Evolutionary conservation across 2,888 invertebrate species (phyloP).

Genomic region (Ischnus inquisitorius): DNA sequence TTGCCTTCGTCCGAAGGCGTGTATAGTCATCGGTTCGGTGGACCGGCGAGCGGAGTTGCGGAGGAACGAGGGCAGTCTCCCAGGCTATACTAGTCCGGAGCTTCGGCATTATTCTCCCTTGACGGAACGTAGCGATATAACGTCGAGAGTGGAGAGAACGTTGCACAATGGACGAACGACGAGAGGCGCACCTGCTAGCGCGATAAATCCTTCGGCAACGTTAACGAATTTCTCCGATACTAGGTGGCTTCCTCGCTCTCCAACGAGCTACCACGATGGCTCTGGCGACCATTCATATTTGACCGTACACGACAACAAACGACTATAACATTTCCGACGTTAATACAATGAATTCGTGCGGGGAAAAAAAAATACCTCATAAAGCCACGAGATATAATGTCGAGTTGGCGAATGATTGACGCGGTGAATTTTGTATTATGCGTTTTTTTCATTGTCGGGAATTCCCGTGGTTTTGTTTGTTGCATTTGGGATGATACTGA

Average conservation of each 20-base stretch:
- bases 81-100: not conserved
- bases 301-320: constrained; percentile 26
- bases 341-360: constrained; percentile 36
- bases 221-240: constrained; percentile 61
- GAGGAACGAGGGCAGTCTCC: not conserved
- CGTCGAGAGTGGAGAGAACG: constrained; percentile 26
- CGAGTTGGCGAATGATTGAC: constrained; percentile 24
- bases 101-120: constrained; percentile 49
- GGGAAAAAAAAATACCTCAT: not conserved
- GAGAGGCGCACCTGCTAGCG: constrained; percentile 49
- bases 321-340: constrained; percentile 38
- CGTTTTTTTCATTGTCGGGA: not conserved
- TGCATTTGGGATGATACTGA: not conserved
- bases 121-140: constrained; percentile 51
- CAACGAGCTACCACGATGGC: constrained; percentile 10
- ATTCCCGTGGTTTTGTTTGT: not conserved
- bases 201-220: constrained; percentile 57
- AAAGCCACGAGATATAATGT: constrained; percentile 10
- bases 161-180: constrained; percentile 51
- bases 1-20: constrained; percentile 21
- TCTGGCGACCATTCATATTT: constrained; percentile 47
- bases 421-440: constrained; percentile 9
- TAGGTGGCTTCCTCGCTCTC: constrained; percentile 23
- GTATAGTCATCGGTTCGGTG: not conserved
- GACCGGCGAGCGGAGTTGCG: constrained; percentile 10